A percentile compares a stretch with the other conserved stretches of the same genome.
These are phyloP conservation scores for Drosophila koepferae DNA, from an alignment of 2,888 invertebrate species.

Conservation along the genomic window DNA sequence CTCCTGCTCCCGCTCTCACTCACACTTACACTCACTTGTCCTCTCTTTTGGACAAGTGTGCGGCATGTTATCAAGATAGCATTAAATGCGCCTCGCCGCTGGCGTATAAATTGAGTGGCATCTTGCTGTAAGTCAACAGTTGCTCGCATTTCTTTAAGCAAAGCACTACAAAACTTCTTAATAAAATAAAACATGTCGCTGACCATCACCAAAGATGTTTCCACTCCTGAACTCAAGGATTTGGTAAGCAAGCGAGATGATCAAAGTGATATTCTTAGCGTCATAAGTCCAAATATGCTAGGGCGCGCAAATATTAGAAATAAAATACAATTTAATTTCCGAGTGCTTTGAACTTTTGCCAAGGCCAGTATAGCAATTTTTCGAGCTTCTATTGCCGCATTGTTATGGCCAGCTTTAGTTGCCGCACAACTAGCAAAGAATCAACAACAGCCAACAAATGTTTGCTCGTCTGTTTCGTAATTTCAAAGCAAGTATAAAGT, in stretches of 20 bases:
- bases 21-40: slow-evolving; percentile 10
- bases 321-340: slow-evolving; percentile 35
- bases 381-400: slow-evolving; percentile 44
- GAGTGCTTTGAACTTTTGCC: slow-evolving; percentile 66
- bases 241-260: slow-evolving; percentile 70
- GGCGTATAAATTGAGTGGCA: slow-evolving; percentile 45
- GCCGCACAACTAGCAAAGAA: slow-evolving; percentile 53
- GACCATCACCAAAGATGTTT: slow-evolving; percentile 73
- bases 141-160: slow-evolving; percentile 50
- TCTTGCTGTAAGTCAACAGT: slow-evolving; percentile 37
- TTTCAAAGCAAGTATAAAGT: slow-evolving; percentile 76
- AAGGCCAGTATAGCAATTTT: slow-evolving; percentile 55
- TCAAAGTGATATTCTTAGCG: slow-evolving; percentile 10
- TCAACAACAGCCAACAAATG: slow-evolving; percentile 59
- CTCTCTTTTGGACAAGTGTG: slow-evolving; percentile 1
- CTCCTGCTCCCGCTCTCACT: slow-evolving; percentile 15
- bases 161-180: slow-evolving; percentile 27
- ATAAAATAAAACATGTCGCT: slow-evolving; percentile 71
- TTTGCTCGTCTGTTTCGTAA: slow-evolving; percentile 78
- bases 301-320: slow-evolving; percentile 1
- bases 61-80: slow-evolving; percentile 27
- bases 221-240: slow-evolving; percentile 79
- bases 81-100: slow-evolving; percentile 15
- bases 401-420: slow-evolving; percentile 69
- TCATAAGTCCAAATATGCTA: background rate